These are phyloP conservation scores for Megalurothrips usitatus DNA, from an alignment of 2,888 invertebrate genomes.

Conservation along the genomic window DNA sequence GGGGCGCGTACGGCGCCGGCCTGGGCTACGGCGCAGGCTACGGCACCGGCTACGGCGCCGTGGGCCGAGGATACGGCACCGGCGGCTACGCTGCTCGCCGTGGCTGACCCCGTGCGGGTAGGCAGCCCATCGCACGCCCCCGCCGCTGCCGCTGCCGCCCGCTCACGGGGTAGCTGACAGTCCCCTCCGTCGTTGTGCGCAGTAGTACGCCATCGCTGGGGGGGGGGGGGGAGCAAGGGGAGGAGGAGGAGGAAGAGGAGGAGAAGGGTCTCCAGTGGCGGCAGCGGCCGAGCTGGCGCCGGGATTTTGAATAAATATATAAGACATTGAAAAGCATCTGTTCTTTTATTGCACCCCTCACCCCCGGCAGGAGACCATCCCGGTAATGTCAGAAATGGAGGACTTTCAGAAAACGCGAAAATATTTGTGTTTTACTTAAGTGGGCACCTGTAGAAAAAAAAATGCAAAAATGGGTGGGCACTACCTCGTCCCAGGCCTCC, in stretches of 20 bases:
- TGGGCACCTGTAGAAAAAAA: no score
- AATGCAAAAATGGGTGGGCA: no score
- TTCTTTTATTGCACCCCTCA: no score
- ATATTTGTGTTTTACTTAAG: no score
- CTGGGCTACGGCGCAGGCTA: not conserved
- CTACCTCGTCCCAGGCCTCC: no score
- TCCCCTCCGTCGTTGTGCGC: not conserved
- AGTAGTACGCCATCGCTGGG: not conserved
- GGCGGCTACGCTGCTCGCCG: not conserved
- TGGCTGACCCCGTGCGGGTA: not conserved
- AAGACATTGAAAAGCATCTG: no score
- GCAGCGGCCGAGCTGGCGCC: no score
- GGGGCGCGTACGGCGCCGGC: not conserved
- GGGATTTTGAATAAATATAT: no score
- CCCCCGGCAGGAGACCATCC: no score
- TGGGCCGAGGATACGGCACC: not conserved
- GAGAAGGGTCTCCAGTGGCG: no score
- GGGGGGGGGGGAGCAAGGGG: not conserved
- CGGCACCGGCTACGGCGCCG: not conserved
- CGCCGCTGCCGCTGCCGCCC: not conserved
- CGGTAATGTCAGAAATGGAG: no score
- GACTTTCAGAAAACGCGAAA: no score
- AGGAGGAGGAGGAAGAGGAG: not conserved
- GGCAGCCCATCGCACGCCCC: not conserved
- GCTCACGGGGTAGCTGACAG: not conserved